These are phyloP conservation scores for Fratercula arctica DNA, from an alignment of 2,797 vertebrate species.

Conservation along the genomic window DNA sequence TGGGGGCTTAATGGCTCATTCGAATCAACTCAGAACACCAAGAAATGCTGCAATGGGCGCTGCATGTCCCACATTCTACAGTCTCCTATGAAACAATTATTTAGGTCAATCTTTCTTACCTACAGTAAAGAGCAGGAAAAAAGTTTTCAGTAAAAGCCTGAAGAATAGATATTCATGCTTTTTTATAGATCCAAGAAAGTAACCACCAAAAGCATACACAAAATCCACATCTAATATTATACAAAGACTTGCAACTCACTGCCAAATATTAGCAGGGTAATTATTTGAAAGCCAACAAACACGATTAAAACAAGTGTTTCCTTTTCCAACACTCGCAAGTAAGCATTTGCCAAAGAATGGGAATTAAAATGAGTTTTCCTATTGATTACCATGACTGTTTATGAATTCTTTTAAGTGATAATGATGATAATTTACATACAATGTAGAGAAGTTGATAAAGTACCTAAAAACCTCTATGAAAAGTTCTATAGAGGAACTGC, in stretches of 20 bases:
- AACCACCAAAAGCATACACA: not conserved
- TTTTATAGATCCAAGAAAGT: not conserved
- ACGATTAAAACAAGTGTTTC: not conserved
- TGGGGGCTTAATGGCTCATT: not conserved
- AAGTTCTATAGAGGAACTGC: not conserved
- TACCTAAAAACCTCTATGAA: not conserved
- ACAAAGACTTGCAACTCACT: not conserved
- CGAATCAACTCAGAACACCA: not conserved
- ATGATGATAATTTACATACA: not conserved
- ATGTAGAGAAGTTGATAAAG: not conserved
- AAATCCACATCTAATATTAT: not conserved
- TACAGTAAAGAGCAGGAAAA: not conserved
- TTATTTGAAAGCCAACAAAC: not conserved
- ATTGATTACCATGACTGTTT: not conserved
- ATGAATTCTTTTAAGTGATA: not conserved
- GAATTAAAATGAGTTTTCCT: not conserved
- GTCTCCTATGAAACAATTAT: constrained; percentile 33
- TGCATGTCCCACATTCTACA: constrained; percentile 35
- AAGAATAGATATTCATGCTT: constrained; percentile 9
- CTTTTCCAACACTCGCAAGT: not conserved
- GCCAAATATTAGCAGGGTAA: not conserved
- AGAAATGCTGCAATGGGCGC: not conserved
- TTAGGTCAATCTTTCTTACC: constrained; percentile 51
- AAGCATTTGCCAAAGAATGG: not conserved
- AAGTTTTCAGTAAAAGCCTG: not conserved